Percentiles rank a stretch among this genome's conserved stretches.
These are phyloP conservation scores for Tragelaphus strepsiceros DNA, from an alignment of 2,113 vertebrate species.

Conservation along the genomic window DNA sequence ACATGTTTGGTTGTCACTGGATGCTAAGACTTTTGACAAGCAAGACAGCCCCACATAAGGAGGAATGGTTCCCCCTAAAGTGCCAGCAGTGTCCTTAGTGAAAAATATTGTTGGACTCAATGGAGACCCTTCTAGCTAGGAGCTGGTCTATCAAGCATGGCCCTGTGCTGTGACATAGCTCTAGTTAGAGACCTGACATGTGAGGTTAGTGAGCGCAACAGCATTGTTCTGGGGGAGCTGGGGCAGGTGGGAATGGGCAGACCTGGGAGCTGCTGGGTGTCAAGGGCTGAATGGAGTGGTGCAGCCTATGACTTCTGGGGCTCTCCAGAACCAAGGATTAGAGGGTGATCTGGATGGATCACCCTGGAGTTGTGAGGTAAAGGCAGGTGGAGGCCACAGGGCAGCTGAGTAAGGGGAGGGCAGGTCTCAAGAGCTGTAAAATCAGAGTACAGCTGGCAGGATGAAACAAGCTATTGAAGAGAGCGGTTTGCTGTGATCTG, in stretches of 20 bases:
- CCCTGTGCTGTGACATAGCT: background rate
- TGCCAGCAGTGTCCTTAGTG: background rate
- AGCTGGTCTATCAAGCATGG: background rate
- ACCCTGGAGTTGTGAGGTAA: background rate
- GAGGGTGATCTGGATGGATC: background rate
- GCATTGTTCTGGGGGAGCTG: background rate
- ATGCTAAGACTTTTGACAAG: background rate
- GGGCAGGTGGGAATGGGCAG: background rate
- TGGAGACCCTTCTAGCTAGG: background rate
- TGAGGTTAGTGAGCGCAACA: background rate
- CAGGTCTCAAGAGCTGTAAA: slow-evolving; percentile 8
- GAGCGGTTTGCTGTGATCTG: slow-evolving; percentile 37
- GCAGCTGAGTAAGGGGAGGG: background rate
- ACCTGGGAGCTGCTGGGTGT: background rate
- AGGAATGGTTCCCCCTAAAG: background rate
- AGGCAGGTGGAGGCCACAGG: background rate
- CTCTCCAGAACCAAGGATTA: background rate
- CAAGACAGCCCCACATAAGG: background rate
- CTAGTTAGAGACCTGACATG: background rate
- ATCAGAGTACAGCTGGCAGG: slow-evolving; percentile 4
- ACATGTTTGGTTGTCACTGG: background rate
- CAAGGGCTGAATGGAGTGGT: background rate
- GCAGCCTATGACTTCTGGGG: background rate
- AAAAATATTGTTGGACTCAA: background rate
- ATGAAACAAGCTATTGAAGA: slow-evolving; percentile 28